A percentile compares a stretch with the other conserved stretches of the same genome.
Evolutionary conservation across 2,797 vertebrate genomes (phyloP).

Genomic region (Labroides dimidiatus): DNA sequence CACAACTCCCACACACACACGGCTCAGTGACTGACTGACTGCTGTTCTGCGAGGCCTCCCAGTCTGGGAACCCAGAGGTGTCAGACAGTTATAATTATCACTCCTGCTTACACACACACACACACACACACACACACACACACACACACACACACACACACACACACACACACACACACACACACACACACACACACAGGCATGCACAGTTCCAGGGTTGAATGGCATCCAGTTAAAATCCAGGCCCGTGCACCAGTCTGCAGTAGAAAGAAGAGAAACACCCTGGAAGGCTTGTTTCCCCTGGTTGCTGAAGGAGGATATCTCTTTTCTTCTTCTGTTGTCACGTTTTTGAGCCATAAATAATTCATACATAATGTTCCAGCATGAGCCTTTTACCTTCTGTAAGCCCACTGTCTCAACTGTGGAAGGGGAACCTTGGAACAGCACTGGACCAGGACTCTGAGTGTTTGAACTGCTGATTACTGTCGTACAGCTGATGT

Average conservation of each 20-base stretch:
- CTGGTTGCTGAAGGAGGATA: slow-evolving; percentile 50
- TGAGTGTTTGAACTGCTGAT: too few species aligned
- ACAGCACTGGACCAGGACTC: too few species aligned
- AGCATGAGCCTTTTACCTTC: slow-evolving; percentile 41
- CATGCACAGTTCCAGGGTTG: slow-evolving; percentile 41
- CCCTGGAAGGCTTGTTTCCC: slow-evolving; percentile 51
- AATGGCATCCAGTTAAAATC: slow-evolving; percentile 67
- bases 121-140: too few species aligned
- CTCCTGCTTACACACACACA: too few species aligned
- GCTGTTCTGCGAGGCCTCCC: slow-evolving; percentile 71
- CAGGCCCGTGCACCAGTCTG: slow-evolving; percentile 55
- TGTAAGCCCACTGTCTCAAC: slow-evolving; percentile 33
- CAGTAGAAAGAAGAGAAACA: slow-evolving; percentile 45
- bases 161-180: slow-evolving; percentile 43
- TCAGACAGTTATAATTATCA: slow-evolving; percentile 81
- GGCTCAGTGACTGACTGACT: slow-evolving; percentile 47
- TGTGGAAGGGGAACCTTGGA: slow-evolving; percentile 14
- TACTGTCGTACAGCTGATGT: too few species aligned
- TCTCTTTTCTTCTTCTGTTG: slow-evolving; percentile 68
- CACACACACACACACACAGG: slow-evolving; percentile 34
- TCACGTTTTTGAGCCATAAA: slow-evolving; percentile 65
- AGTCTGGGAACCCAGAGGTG: slow-evolving; percentile 76
- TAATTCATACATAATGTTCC: slow-evolving; percentile 65
- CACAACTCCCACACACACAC: slow-evolving; percentile 34
- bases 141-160: too few species aligned